These are phyloP conservation scores for Drosophila buzzatii DNA, from an alignment of 2,888 invertebrate genomes.

Conservation along the genomic window DNA sequence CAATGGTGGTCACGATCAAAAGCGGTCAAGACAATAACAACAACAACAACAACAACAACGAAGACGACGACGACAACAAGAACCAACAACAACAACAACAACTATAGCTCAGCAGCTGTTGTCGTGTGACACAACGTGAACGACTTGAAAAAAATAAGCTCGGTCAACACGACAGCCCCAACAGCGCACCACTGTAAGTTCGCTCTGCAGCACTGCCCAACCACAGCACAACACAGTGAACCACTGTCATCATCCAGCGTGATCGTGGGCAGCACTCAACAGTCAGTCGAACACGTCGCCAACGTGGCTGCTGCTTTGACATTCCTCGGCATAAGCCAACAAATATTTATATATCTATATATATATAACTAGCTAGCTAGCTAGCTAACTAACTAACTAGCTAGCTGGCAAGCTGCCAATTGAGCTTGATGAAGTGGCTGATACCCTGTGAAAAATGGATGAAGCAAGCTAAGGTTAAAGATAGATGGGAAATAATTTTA, in stretches of 20 bases:
- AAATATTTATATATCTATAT: slow-evolving; percentile 15
- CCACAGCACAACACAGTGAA: background rate
- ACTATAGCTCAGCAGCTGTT: slow-evolving; percentile 24
- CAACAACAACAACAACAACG: slow-evolving; percentile 25
- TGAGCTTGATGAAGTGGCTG: background rate
- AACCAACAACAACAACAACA: slow-evolving; percentile 16
- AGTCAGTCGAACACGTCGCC: slow-evolving; percentile 46
- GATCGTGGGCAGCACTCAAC: slow-evolving; percentile 72
- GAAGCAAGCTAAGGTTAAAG: background rate
- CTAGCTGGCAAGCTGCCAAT: background rate
- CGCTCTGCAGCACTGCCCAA: background rate
- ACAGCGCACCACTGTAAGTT: background rate
- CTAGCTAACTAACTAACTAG: background rate
- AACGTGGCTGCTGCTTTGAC: slow-evolving; percentile 62
- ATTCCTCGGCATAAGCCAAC: slow-evolving; percentile 60
- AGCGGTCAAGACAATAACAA: slow-evolving; percentile 67
- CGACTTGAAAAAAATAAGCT: slow-evolving; percentile 24
- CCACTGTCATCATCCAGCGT: background rate
- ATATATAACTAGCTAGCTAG: slow-evolving; percentile 2
- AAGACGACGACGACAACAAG: slow-evolving; percentile 7
- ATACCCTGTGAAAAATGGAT: slow-evolving; percentile 20
- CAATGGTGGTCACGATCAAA: slow-evolving; percentile 82
- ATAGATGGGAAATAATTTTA: background rate
- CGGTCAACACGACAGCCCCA: slow-evolving; percentile 7
- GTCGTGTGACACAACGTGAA: slow-evolving; percentile 67